Conservation (phyloP, 2,797 vertebrate species). For the Pogonophryne albipinna region DNA sequence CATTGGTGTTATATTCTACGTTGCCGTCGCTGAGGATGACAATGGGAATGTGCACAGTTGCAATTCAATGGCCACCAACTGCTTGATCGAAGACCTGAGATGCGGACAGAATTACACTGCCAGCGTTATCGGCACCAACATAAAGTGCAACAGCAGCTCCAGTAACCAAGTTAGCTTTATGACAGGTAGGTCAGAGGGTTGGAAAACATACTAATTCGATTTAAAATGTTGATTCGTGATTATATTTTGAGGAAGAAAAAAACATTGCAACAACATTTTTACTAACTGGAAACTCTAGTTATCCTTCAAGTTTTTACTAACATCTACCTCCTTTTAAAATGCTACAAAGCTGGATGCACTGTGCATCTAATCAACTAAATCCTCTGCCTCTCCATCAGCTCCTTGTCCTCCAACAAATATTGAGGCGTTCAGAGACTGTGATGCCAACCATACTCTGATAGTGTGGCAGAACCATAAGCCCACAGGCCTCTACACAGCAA, state of each 20-base stretch:
- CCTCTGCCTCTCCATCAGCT: slow-evolving; percentile 52
- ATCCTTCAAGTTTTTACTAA: not conserved
- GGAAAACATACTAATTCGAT: not conserved
- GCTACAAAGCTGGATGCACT: not conserved
- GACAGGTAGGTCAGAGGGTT: slow-evolving; percentile 73
- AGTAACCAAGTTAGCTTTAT: slow-evolving; percentile 59
- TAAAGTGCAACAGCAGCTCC: slow-evolving; percentile 77
- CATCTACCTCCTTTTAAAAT: not conserved
- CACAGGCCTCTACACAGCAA: slow-evolving; percentile 66
- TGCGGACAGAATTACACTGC: slow-evolving; percentile 81
- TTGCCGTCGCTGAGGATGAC: slow-evolving; percentile 55
- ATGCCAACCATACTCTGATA: slow-evolving; percentile 66
- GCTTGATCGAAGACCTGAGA: slow-evolving; percentile 71
- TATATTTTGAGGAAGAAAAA: not conserved
- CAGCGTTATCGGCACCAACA: slow-evolving; percentile 71
- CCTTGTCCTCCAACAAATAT: slow-evolving; percentile 74
- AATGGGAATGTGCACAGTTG: slow-evolving; percentile 63
- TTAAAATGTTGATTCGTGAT: not conserved
- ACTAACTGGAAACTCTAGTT: not conserved
- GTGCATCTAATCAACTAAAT: not conserved
- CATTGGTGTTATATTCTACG: slow-evolving; percentile 70
- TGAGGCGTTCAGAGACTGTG: slow-evolving; percentile 71
- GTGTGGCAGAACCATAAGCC: slow-evolving; percentile 73
- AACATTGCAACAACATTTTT: not conserved
- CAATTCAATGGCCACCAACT: slow-evolving; percentile 55